Percentiles rank a stretch among this genome's conserved stretches.
phyloP scores from a whole-genome alignment of 1,140 invertebrate genomes.

The Drosophila tsacasi region DNA sequence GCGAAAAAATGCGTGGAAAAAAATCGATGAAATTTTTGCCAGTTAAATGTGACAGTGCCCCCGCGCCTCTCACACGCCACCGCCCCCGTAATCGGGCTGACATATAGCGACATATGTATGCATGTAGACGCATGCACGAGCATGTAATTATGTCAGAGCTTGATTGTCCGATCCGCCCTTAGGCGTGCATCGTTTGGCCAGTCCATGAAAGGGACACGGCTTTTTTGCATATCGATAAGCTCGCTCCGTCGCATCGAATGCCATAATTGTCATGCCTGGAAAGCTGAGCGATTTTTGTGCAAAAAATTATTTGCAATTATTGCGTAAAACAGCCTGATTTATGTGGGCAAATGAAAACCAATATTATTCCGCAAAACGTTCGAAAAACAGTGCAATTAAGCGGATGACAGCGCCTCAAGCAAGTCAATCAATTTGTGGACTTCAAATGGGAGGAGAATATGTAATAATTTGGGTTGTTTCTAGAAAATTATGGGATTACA shows the following conservation, averaged over 20 bases:
- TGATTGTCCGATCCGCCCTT: slow-evolving; percentile 63
- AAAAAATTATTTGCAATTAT: slow-evolving; percentile 58
- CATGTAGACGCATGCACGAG: slow-evolving; percentile 37
- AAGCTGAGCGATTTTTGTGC: slow-evolving; percentile 31
- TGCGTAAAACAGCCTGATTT: slow-evolving; percentile 57
- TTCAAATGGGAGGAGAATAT: neutral
- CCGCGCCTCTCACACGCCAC: neutral
- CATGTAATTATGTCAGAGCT: slow-evolving; percentile 74
- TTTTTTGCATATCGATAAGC: slow-evolving; percentile 70
- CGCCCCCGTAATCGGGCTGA: slow-evolving; percentile 56
- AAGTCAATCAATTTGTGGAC: slow-evolving; percentile 20
- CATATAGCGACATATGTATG: slow-evolving; percentile 38
- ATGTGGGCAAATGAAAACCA: slow-evolving; percentile 37
- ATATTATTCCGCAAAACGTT: slow-evolving; percentile 34
- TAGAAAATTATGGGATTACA: too few species aligned
- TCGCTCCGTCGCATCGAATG: slow-evolving; percentile 9
- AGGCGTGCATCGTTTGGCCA: slow-evolving; percentile 49
- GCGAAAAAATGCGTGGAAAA: slow-evolving; percentile 24
- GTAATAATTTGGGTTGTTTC: neutral
- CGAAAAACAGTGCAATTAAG: slow-evolving; percentile 49
- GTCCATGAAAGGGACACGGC: slow-evolving; percentile 59
- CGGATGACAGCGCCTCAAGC: slow-evolving; percentile 37
- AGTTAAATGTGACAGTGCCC: slow-evolving; percentile 40
- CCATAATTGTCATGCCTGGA: slow-evolving; percentile 56
- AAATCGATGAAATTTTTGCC: slow-evolving; percentile 65